A percentile compares a stretch with the other conserved stretches of the same genome.
Conservation (phyloP, 2,888 invertebrate species). For the Euzophera pinguis region DNA sequence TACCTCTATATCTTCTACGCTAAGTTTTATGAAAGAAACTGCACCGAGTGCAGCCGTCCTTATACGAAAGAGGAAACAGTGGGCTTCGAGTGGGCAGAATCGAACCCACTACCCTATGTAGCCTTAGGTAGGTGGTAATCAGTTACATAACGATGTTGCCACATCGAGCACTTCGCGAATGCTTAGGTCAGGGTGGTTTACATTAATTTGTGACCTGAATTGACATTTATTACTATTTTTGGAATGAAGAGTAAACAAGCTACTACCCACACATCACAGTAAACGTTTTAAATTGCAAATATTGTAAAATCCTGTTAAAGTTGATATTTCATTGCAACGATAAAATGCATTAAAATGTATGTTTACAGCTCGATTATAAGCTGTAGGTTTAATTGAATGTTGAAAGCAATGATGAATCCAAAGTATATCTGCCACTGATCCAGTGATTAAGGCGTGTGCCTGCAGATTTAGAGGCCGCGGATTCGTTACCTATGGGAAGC, state of each 20-base stretch:
- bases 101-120: conserved; percentile 43
- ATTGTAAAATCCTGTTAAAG: not conserved
- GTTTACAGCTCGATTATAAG: too few relatives aligned
- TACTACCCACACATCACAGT: not conserved
- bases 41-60: conserved; percentile 31
- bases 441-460: too few relatives aligned
- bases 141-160: conserved; percentile 41
- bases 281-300: not conserved
- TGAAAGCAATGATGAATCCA: too few relatives aligned
- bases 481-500: too few relatives aligned
- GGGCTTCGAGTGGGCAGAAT: conserved; percentile 48
- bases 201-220: not conserved
- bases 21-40: conserved; percentile 36
- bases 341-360: too few relatives aligned
- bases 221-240: not conserved
- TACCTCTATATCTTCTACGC: conserved; percentile 25
- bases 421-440: too few relatives aligned
- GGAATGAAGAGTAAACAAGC: not conserved
- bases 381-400: too few relatives aligned
- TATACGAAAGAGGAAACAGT: conserved; percentile 46
- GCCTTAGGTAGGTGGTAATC: conserved; percentile 46
- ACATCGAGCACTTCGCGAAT: conserved; percentile 1
- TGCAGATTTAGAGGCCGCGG: too few relatives aligned
- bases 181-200: conserved; percentile 6
- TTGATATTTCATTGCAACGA: too few relatives aligned